Conservation (phyloP, 2,888 invertebrate genomes). For the Flexamia atlantica region DNA sequence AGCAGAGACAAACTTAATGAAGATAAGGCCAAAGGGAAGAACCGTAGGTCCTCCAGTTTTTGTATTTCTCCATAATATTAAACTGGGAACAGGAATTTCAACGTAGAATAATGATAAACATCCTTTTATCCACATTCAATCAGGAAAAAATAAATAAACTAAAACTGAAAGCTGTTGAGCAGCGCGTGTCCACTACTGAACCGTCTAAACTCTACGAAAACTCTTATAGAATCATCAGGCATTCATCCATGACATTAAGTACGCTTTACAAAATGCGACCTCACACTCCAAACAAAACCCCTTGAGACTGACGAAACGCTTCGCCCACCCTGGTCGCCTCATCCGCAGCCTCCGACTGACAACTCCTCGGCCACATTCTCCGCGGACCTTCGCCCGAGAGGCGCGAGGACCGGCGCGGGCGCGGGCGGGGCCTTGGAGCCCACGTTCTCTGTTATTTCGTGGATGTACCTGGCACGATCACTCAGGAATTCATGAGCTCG, state of each 20-base stretch:
- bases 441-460: slow-evolving; percentile 22
- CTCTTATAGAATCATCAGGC: too few relatives aligned
- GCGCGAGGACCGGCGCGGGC: not conserved
- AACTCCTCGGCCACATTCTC: not conserved
- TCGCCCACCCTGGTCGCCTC: not conserved
- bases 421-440: slow-evolving; percentile 30
- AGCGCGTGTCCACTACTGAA: too few relatives aligned
- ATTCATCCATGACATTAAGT: not conserved
- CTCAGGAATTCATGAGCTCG: not conserved
- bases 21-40: too few relatives aligned
- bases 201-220: too few relatives aligned
- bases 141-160: too few relatives aligned
- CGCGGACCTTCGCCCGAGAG: not conserved
- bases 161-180: too few relatives aligned
- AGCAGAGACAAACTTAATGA: too few relatives aligned
- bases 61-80: too few relatives aligned
- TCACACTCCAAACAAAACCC: not conserved
- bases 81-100: too few relatives aligned
- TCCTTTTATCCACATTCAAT: too few relatives aligned
- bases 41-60: too few relatives aligned
- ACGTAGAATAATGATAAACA: too few relatives aligned
- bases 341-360: not conserved
- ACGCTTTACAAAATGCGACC: not conserved
- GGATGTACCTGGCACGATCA: not conserved
- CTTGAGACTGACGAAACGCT: not conserved